Evolutionary conservation across 2,797 vertebrate species (phyloP).

Genomic region (Anolis apletophallus): DNA sequence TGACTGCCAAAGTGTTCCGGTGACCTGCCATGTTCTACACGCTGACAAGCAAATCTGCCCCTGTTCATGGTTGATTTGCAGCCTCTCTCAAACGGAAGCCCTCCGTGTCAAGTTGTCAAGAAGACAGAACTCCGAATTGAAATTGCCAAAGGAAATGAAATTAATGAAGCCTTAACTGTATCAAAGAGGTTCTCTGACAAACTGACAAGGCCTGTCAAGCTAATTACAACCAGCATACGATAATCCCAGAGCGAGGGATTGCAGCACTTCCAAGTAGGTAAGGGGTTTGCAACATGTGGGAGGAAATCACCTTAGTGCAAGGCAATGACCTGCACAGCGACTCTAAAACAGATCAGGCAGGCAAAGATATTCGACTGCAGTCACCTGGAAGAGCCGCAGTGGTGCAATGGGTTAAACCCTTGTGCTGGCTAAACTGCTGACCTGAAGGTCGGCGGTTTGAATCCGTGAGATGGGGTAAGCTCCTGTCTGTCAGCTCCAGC

Average conservation of each 20-base stretch:
- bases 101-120: slow-evolving; percentile 1
- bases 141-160: slow-evolving; percentile 19
- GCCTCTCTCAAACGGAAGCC: not conserved
- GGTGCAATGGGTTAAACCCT: too few species aligned
- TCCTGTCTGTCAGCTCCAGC: too few species aligned
- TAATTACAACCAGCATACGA: not conserved
- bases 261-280: not conserved
- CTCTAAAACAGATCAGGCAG: not conserved
- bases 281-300: not conserved
- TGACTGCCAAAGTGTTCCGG: not conserved
- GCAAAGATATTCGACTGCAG: not conserved
- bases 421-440: too few species aligned
- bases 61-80: not conserved
- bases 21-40: not conserved
- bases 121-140: not conserved
- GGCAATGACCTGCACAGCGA: not conserved
- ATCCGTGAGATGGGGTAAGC: too few species aligned
- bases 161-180: slow-evolving; percentile 2
- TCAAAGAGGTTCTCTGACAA: not conserved
- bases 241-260: slow-evolving; percentile 1
- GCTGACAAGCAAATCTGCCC: not conserved
- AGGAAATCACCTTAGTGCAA: not conserved
- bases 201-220: not conserved
- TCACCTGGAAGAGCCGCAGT: not conserved
- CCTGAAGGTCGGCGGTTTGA: too few species aligned